Conservation (phyloP, 2,113 vertebrate genomes). For the Calidris pugnax region DNA sequence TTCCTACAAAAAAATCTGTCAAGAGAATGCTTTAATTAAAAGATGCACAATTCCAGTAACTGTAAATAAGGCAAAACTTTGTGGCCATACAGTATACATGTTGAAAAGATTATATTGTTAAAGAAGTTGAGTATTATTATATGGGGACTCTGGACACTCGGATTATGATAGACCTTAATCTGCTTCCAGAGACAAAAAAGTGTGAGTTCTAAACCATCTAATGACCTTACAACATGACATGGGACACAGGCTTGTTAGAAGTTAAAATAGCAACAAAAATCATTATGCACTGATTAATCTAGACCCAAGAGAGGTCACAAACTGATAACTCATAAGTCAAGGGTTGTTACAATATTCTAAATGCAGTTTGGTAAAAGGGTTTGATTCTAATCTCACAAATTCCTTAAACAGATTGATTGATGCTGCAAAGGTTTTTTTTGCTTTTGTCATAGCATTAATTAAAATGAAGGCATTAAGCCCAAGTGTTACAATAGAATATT, state of each 20-base stretch:
- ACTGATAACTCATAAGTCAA: background rate
- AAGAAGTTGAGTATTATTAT: constrained; percentile 1
- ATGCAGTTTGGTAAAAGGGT: background rate
- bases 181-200: background rate
- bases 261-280: background rate
- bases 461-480: background rate
- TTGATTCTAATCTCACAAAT: background rate
- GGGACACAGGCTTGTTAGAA: background rate
- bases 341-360: background rate
- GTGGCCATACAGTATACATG: background rate
- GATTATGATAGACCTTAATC: background rate
- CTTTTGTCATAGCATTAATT: background rate
- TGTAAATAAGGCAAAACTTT: constrained; percentile 37
- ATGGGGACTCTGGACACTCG: background rate
- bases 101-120: background rate
- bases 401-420: background rate
- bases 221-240: background rate
- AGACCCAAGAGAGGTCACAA: background rate
- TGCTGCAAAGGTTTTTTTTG: background rate
- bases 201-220: background rate
- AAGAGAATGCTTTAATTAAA: constrained; percentile 12
- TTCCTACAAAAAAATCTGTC: background rate
- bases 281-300: background rate
- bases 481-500: background rate
- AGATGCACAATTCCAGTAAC: background rate